Conservation (phyloP, 2,888 invertebrate species). For the Drosophila imparisetae region DNA sequence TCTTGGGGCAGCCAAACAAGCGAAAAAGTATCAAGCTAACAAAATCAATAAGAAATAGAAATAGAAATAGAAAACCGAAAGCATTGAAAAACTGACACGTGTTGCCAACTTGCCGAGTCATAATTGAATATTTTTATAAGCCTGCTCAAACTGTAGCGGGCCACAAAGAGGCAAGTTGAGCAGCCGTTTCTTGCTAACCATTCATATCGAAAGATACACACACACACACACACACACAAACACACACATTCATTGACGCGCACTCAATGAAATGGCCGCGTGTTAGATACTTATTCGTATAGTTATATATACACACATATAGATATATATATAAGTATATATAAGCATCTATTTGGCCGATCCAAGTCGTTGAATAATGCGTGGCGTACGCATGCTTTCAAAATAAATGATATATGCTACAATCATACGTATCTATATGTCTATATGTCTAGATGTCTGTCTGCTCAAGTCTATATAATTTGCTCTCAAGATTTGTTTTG, state of each 20-base stretch:
- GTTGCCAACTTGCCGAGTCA: constrained; percentile 73
- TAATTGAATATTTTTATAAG: constrained; percentile 74
- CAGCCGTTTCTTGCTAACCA: constrained; percentile 22
- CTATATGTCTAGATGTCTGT: constrained; percentile 16
- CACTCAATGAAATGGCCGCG: constrained; percentile 48
- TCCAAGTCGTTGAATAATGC: constrained; percentile 49
- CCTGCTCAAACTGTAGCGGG: constrained; percentile 41
- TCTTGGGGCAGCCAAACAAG: constrained; percentile 4
- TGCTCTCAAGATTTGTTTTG: constrained; percentile 67
- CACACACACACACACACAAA: not conserved
- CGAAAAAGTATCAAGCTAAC: not conserved
- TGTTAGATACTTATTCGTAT: constrained; percentile 32
- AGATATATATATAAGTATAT: not conserved
- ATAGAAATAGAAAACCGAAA: constrained; percentile 61
- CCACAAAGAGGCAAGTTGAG: not conserved
- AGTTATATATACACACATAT: constrained; percentile 2
- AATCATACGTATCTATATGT: constrained; percentile 19
- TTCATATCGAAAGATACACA: constrained; percentile 19
- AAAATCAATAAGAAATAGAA: constrained; percentile 4
- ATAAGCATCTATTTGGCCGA: not conserved
- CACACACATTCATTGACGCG: constrained; percentile 31
- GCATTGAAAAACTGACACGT: constrained; percentile 62
- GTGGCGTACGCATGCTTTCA: constrained; percentile 75
- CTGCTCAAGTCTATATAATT: constrained; percentile 14
- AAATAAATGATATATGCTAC: constrained; percentile 68